These are phyloP conservation scores for Paramisgurnus dabryanus DNA, from an alignment of 2,113 vertebrate genomes.

Conservation along the genomic window DNA sequence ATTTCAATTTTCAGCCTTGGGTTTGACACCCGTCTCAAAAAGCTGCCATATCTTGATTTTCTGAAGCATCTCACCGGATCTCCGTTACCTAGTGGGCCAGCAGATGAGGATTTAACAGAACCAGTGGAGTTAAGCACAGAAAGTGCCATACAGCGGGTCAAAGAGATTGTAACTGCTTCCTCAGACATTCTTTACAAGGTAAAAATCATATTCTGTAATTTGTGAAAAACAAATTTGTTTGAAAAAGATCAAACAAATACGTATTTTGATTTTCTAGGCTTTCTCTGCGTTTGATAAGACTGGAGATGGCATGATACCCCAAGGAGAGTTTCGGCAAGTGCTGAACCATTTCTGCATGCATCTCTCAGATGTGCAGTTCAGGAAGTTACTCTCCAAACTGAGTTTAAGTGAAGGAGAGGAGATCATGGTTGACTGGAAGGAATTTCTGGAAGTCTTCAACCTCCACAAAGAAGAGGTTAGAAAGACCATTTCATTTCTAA, in stretches of 20 bases:
- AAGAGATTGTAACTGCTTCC: slow-evolving; percentile 58
- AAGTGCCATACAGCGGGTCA: slow-evolving; percentile 63
- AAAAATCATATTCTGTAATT: neutral
- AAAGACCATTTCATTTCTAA: neutral
- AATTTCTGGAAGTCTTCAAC: slow-evolving; percentile 69
- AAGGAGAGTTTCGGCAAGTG: slow-evolving; percentile 69
- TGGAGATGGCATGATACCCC: slow-evolving; percentile 61
- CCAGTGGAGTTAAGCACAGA: slow-evolving; percentile 53
- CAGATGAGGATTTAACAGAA: slow-evolving; percentile 12
- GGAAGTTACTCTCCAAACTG: slow-evolving; percentile 69
- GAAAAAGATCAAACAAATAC: neutral
- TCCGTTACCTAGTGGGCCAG: slow-evolving; percentile 35
- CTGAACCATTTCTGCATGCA: slow-evolving; percentile 73
- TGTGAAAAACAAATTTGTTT: neutral
- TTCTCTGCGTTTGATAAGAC: slow-evolving; percentile 73
- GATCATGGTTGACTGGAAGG: slow-evolving; percentile 67
- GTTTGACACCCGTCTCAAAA: slow-evolving; percentile 64
- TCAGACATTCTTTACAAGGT: slow-evolving; percentile 64
- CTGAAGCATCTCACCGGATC: slow-evolving; percentile 62
- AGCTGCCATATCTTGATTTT: slow-evolving; percentile 73
- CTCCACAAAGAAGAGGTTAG: slow-evolving; percentile 63
- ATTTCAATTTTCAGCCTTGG: slow-evolving; percentile 63
- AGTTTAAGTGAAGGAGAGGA: slow-evolving; percentile 59
- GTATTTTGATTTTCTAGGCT: slow-evolving; percentile 53
- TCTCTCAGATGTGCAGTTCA: slow-evolving; percentile 70